Base-by-base conservation (phyloP, 92 coral and sea anemone species). In the Parazoanthus swiftii region DNA sequence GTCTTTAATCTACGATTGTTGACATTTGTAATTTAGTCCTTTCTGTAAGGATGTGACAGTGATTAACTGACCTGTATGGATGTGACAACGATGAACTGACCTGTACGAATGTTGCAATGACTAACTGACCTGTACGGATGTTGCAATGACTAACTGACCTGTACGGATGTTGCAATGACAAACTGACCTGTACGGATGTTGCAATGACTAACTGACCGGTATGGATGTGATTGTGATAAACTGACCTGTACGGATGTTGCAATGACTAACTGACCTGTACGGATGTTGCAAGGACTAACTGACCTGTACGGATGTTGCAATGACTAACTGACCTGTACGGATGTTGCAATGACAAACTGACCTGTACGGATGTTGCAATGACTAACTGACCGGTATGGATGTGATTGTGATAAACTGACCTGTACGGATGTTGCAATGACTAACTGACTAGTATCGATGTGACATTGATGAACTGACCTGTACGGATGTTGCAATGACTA, bases 1-100 rank as follows among this genome's bases (percentile, higher is more conserved):
- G 54, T 84, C 87, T 84, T 42, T 70, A 33, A 84, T 79, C 87
- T 84, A 37, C 0, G 79, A 71, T 2, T 20, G 26, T 3, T 63
- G 8, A 4, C 59, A 54, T 9, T 21, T 18, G 25, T 63, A 63
- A 63, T 0, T 63, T 26, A 63, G 70, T 18, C 14, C 15, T 14
- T 39, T 39, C 1, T 63, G 25, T 18, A 63, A 20, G 25, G 70
- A 23, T 23, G 26, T 63, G 3, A 23, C 70, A 63, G 2, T 63
- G 70, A 63, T 23, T 20, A 63, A 20, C 26, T 63, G 8, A 63
- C 70, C 14, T 20, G 26, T 18, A 63, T 63, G 70, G 70, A 23
- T 23, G 26, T 20, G 16, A 23, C 25, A 63, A 1, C 21, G 70
- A 63, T 0, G 20, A 63, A 63, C 26, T 21, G 8, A 63, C 26